These are phyloP conservation scores for Pachliopta kotzebuea DNA, from an alignment of 2,888 invertebrate species.

Conservation along the genomic window DNA sequence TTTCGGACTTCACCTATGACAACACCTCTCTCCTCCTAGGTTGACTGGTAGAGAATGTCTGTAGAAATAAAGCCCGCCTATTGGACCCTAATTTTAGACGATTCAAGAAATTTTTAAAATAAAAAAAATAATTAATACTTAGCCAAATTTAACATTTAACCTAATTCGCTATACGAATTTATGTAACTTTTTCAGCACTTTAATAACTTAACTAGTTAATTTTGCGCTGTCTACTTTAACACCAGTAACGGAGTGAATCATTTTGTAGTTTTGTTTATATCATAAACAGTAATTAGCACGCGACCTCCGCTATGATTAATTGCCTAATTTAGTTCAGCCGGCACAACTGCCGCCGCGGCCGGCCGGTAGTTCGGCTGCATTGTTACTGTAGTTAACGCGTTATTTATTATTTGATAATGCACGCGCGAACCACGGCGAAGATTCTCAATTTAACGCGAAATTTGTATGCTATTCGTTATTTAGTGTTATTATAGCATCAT, in stretches of 20 bases:
- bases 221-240: conserved; percentile 3
- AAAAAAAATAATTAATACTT: no score
- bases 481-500: conserved; percentile 12
- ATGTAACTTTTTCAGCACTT: not conserved
- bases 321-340: conserved; percentile 44
- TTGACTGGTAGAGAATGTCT: no score
- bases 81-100: no score
- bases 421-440: conserved; percentile 9
- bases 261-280: conserved; percentile 28
- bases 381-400: conserved; percentile 24
- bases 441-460: conserved; percentile 20
- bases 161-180: not conserved
- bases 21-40: no score
- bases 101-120: no score
- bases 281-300: conserved; percentile 30
- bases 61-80: no score
- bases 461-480: conserved; percentile 19
- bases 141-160: no score
- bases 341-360: conserved; percentile 31
- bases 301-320: conserved; percentile 40
- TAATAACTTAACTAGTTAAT: not conserved
- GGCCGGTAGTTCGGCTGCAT: conserved; percentile 7
- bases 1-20: no score
- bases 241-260: conserved; percentile 9
- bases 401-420: conserved; percentile 27